Base-by-base conservation (phyloP, 1,140 invertebrate genomes). In the Acyrthosiphon pisum region DNA sequence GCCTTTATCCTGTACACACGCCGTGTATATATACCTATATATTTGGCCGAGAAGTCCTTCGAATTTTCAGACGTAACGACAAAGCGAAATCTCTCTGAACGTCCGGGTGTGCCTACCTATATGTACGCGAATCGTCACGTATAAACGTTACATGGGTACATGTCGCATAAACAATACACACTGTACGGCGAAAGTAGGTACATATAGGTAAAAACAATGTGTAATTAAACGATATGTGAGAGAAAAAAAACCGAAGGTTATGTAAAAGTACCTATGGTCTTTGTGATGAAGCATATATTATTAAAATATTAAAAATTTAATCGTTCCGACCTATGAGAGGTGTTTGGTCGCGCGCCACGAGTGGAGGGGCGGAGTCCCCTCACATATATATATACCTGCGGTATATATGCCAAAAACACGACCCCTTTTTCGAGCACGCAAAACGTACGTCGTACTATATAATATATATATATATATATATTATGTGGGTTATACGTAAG, bases 51-150 rank as follows among this genome's bases (percentile, higher is more conserved):
- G n/a, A 88, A 48, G n/a, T 76, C 44, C 22, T 89, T 89, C 48
- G 46, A 53, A 89, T 37, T 89, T 89, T 89, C 87, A n/a, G 48
- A 89, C n/a, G 87, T 48, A 48, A 56, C 50, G 50, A 56, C 88
- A 56, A 41, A 56, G 50, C 41, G 20, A 56, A 41, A 89, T 18
- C 22, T 30, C 35, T 53, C 22, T 7, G 4, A 76, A 76, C 6
- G 60, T 76, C 60, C 14, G 60, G 11, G 14, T 18, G 4, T 14
- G 14, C 30, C 60, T 14, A 53, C 30, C 2, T n/a, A n/a, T 14
- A 50, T 30, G 0, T n/a, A 18, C n/a, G 30, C 2, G 60, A 76
- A 35, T n/a, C 1, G 18, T n/a, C 30, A 60, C 60, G 60, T 76
- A 1, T 23, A 53, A 60, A 6, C 8, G 14, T 1, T 14, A 37